These are phyloP conservation scores for Apolygus lucorum DNA, from an alignment of 1,140 invertebrate genomes.

Conservation along the genomic window DNA sequence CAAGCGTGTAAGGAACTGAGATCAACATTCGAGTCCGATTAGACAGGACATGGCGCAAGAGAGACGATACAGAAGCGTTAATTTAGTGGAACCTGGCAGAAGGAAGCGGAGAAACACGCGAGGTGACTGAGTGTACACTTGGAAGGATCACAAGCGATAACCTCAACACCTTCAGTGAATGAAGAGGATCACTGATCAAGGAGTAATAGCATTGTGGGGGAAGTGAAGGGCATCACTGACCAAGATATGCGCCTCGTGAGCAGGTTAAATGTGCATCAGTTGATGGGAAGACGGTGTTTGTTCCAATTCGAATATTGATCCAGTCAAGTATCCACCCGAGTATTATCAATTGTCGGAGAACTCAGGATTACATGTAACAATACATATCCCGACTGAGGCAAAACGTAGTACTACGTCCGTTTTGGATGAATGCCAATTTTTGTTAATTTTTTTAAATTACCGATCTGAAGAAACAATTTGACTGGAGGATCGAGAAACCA, in stretches of 20 bases:
- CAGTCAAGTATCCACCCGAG: too few relatives aligned
- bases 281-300: too few relatives aligned
- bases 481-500: too few relatives aligned
- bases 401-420: too few relatives aligned
- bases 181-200: conserved; percentile 10
- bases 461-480: too few relatives aligned
- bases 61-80: background rate
- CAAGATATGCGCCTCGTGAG: background rate
- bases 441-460: too few relatives aligned
- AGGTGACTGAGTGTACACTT: background rate
- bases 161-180: background rate
- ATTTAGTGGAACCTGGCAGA: background rate
- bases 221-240: background rate
- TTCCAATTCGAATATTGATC: too few relatives aligned
- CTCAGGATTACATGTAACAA: too few relatives aligned
- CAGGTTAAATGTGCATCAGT: too few relatives aligned
- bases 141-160: conserved; percentile 14
- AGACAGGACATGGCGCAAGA: background rate
- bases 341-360: too few relatives aligned
- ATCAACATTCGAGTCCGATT: background rate
- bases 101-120: background rate
- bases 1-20: background rate
- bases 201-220: conserved; percentile 1
- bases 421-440: too few relatives aligned
- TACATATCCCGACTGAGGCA: too few relatives aligned